These are phyloP conservation scores for Platichthys flesus DNA, from an alignment of 2,113 vertebrate species.

Conservation along the genomic window DNA sequence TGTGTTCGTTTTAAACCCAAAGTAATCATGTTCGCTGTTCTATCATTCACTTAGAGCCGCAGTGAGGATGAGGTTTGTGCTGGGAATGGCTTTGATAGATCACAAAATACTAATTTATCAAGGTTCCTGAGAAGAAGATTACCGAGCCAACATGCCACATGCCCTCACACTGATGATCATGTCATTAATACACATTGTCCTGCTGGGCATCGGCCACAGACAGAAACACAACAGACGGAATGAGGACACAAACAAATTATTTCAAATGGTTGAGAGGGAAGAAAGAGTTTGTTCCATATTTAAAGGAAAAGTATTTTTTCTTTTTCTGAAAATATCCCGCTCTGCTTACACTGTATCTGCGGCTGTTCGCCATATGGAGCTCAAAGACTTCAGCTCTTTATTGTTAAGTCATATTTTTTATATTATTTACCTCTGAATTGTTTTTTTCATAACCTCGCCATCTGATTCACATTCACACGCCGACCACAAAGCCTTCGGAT, in stretches of 20 bases:
- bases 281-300: background rate
- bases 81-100: background rate
- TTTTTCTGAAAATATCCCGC: constrained; percentile 1
- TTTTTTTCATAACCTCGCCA: constrained; percentile 43
- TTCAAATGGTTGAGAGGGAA: background rate
- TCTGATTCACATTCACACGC: constrained; percentile 48
- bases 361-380: constrained; percentile 33
- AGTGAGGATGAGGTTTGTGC: constrained; percentile 2
- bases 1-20: constrained; percentile 15
- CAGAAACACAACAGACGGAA: too few species aligned
- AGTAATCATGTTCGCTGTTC: constrained; percentile 39
- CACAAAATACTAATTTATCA: constrained; percentile 22
- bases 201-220: too few species aligned
- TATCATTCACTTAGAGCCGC: constrained; percentile 16
- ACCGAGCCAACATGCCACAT: background rate
- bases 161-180: background rate
- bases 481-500: background rate
- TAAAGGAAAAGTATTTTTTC: background rate
- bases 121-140: constrained; percentile 4
- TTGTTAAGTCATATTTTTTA: constrained; percentile 38
- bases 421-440: constrained; percentile 35
- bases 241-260: background rate
- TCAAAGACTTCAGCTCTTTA: constrained; percentile 35
- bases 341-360: background rate
- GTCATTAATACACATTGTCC: background rate